Conservation (phyloP, 2,888 invertebrate species). For the Octonoba sinensis region DNA sequence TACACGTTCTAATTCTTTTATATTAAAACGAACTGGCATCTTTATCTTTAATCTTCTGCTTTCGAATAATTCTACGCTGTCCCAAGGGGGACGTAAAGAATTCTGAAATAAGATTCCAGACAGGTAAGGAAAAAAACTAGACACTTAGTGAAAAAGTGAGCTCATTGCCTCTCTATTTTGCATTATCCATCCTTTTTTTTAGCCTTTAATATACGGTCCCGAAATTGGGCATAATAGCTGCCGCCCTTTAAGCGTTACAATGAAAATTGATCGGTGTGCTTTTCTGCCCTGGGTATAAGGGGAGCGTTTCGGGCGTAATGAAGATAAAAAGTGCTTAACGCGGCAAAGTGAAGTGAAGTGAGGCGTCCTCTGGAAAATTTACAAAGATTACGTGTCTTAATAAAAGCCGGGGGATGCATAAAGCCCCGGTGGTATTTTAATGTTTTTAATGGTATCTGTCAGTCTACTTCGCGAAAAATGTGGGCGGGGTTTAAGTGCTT, state of each 20-base stretch:
- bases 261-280: slow-evolving; percentile 46
- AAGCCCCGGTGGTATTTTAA: slow-evolving; percentile 25
- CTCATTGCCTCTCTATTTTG: slow-evolving; percentile 20
- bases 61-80: neutral
- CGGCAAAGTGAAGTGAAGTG: neutral
- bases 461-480: slow-evolving; percentile 6
- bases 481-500: too few relatives aligned
- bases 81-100: slow-evolving; percentile 30
- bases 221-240: slow-evolving; percentile 32
- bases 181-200: slow-evolving; percentile 26
- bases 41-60: slow-evolving; percentile 16
- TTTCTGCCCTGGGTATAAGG: neutral
- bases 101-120: slow-evolving; percentile 1
- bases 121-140: slow-evolving; percentile 5
- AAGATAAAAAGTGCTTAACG: slow-evolving; percentile 49
- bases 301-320: slow-evolving; percentile 18
- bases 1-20: too few relatives aligned
- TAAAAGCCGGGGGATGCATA: slow-evolving; percentile 11
- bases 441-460: slow-evolving; percentile 46
- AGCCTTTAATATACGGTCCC: slow-evolving; percentile 15
- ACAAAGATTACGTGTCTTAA: slow-evolving; percentile 24
- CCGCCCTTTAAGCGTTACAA: slow-evolving; percentile 21
- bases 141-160: slow-evolving; percentile 8
- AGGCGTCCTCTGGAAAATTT: slow-evolving; percentile 5
- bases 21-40: slow-evolving; percentile 2